A percentile compares a stretch with the other conserved stretches of the same genome.
Evolutionary conservation across 2,888 invertebrate species (phyloP).

Genomic region (Chironomus tentans): DNA sequence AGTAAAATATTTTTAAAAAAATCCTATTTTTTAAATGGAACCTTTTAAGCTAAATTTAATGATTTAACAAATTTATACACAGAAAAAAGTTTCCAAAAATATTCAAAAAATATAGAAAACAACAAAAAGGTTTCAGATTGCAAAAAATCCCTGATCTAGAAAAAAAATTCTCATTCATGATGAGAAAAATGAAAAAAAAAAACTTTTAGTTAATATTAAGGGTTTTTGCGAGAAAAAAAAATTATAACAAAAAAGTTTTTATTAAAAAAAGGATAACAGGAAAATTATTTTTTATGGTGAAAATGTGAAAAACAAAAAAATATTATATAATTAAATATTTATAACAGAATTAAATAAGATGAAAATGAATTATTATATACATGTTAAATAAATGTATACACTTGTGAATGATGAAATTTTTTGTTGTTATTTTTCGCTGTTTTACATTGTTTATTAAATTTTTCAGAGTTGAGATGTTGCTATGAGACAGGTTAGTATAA

Average conservation of each 20-base stretch:
- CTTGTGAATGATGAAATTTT: not conserved
- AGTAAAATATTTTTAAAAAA: not conserved
- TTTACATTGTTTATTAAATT: not conserved
- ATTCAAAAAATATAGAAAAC: not conserved
- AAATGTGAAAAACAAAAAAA: not conserved
- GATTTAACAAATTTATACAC: not conserved
- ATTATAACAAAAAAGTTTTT: not conserved
- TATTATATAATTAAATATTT: not conserved
- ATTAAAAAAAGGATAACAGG: not conserved
- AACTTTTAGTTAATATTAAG: not conserved
- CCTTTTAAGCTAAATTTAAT: not conserved
- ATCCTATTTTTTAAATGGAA: not conserved
- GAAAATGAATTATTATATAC: not conserved
- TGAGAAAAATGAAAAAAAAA: no score
- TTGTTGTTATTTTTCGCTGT: not conserved
- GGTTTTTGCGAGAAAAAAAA: not conserved
- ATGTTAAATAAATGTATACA: constrained; percentile 5
- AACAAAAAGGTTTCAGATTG: not conserved
- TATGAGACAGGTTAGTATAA: no score
- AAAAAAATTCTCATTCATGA: not conserved
- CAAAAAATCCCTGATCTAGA: not conserved
- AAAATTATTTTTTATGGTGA: not conserved
- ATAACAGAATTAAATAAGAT: not conserved
- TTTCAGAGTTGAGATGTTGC: no score
- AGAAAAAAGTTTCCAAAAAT: not conserved